phyloP scores from a whole-genome alignment of 2,888 invertebrate species.

The Hymenopus coronatus region DNA sequence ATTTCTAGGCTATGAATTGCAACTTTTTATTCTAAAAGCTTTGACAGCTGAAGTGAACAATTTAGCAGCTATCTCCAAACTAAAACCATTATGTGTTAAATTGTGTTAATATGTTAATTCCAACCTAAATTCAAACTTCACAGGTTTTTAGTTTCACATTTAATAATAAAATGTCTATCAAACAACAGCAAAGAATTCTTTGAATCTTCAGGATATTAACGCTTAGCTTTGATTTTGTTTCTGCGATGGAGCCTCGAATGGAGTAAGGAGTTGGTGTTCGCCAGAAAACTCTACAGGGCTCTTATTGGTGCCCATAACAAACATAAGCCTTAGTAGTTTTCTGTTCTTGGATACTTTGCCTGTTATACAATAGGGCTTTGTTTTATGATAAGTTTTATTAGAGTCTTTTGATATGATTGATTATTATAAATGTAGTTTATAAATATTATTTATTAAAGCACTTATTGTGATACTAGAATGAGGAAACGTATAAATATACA shows the following conservation, averaged over 20 bases:
- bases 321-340: background rate
- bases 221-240: background rate
- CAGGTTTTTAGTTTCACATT: too few species aligned
- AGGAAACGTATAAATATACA: background rate
- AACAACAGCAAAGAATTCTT: background rate
- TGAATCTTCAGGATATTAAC: background rate
- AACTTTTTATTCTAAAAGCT: too few species aligned
- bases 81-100: too few species aligned
- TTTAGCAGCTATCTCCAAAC: too few species aligned
- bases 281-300: background rate
- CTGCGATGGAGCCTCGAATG: conserved; percentile 13
- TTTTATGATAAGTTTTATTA: background rate
- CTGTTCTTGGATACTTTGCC: background rate
- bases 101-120: too few species aligned
- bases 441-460: conserved; percentile 21
- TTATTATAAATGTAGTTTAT: background rate
- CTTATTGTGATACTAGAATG: conserved; percentile 13
- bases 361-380: background rate
- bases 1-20: too few species aligned
- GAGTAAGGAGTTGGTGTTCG: background rate
- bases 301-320: background rate
- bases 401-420: conserved; percentile 5
- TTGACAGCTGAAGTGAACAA: too few species aligned
- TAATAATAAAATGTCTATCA: too few species aligned
- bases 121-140: too few species aligned